A percentile compares a stretch with the other conserved stretches of the same genome.
phyloP scores from a whole-genome alignment of 1,140 invertebrate genomes.

The Subanguina moxae region DNA sequence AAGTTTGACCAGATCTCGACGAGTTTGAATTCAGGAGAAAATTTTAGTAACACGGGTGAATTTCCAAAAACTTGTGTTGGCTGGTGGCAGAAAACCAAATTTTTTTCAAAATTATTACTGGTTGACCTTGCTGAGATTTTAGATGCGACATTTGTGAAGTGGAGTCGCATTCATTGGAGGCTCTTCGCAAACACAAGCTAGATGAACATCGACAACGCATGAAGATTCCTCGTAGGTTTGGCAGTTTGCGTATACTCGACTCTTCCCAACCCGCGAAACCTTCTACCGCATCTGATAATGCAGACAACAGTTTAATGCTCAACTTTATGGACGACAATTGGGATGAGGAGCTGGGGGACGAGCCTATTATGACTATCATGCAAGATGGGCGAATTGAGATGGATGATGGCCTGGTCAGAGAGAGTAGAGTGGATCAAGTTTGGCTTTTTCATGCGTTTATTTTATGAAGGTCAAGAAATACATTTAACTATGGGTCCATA shows the following conservation, averaged over 20 bases:
- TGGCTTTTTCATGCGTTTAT: no score
- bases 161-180: neutral
- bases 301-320: neutral
- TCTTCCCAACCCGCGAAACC: neutral
- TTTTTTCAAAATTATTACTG: no score
- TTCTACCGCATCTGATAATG: no score
- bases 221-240: neutral
- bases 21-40: no score
- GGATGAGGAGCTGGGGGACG: neutral
- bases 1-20: no score
- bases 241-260: neutral
- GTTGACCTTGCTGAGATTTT: no score
- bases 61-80: no score
- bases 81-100: no score
- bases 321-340: neutral
- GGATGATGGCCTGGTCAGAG: neutral
- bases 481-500: no score
- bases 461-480: no score
- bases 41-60: no score
- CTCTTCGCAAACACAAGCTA: conserved; percentile 4
- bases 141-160: conserved; percentile 1
- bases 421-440: no score
- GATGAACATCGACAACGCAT: neutral
- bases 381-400: neutral
- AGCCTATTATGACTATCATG: conserved; percentile 3